Evolutionary conservation across 2,113 vertebrate genomes (phyloP), one percentile per base, ranked within the genome.

Genomic region (Boulengeromyrus knoepffleri): DNA sequence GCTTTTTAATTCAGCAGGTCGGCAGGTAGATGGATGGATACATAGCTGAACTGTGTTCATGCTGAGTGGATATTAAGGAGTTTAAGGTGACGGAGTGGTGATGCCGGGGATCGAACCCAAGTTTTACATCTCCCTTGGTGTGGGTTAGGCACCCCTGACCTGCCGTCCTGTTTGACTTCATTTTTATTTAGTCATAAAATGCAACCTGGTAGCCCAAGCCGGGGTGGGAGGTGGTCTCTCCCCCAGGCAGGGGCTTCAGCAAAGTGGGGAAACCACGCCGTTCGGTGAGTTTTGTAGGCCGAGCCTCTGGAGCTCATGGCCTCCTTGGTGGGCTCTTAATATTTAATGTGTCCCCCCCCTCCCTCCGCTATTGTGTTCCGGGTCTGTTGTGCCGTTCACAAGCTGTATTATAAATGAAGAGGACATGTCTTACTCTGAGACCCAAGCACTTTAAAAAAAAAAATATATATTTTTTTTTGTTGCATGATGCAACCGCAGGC

Each of bases 311-410:
- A 85, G 74, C 90, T 39, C 70, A 62, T 88, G 50, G 50, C 70
- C 88, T 15, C 74, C 47, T 88, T 87, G 19, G 66, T 8, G 74
- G 31, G 74, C 27, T 62, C 46, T 90, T 39, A 88, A 90, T 90
- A 90, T 90, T 90, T 90, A 88, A 88, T 90, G 50, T 9, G 36
- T 0, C 2, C n/a, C 5, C 3, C 27, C 46, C 66, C 88, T 12
- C 80, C 77, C 36, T 3, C 39, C 2, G 49, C 31, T 52, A 53
- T 88, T 88, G 66, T 42, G 36, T 84, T 83, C 36, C 31, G 6
- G n/a, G 21, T 70, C 24, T 77, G 85, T 31, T 90, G 90, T 84
- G 36, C 87, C 87, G 62, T 88, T 88, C 70, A 88, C 87, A 88
- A 84, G 42, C 87, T 83, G 27, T 47, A 83, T 88, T 56, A 62